Percentiles rank a stretch among this genome's conserved stretches.
These are phyloP conservation scores for Thymallus thymallus DNA, from an alignment of 2,113 vertebrate genomes.

Conservation along the genomic window DNA sequence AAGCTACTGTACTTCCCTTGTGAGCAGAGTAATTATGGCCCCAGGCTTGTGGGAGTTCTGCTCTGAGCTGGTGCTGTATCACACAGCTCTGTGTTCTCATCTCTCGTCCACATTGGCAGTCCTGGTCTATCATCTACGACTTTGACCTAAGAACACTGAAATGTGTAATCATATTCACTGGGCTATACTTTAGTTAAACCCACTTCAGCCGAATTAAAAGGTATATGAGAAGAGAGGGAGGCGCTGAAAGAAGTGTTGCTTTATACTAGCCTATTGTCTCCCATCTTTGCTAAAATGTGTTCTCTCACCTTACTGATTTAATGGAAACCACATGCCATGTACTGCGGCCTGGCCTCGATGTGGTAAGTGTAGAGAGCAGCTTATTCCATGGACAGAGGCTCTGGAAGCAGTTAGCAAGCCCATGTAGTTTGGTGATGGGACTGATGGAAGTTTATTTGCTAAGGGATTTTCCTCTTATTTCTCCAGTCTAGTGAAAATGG, in stretches of 20 bases:
- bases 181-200: slow-evolving; percentile 47
- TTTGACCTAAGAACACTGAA: slow-evolving; percentile 24
- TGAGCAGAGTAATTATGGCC: slow-evolving; percentile 16
- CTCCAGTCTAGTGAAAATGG: neutral
- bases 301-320: neutral
- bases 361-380: slow-evolving; percentile 13
- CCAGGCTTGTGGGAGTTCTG: slow-evolving; percentile 10
- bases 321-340: slow-evolving; percentile 27
- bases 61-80: slow-evolving; percentile 24
- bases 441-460: slow-evolving; percentile 21
- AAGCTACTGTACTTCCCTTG: neutral
- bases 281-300: neutral
- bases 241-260: neutral
- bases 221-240: slow-evolving; percentile 3
- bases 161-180: slow-evolving; percentile 34
- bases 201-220: slow-evolving; percentile 26
- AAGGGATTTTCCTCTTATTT: slow-evolving; percentile 10
- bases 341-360: neutral
- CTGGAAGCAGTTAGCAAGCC: slow-evolving; percentile 12
- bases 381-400: neutral
- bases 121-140: slow-evolving; percentile 38
- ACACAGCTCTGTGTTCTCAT: slow-evolving; percentile 26
- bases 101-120: slow-evolving; percentile 24
- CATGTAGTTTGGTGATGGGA: slow-evolving; percentile 29
- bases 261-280: neutral